Percentiles rank a stretch among this genome's conserved stretches.
Evolutionary conservation across 2,113 vertebrate genomes (phyloP).

Genomic region (Aspiorhynchus laticeps): DNA sequence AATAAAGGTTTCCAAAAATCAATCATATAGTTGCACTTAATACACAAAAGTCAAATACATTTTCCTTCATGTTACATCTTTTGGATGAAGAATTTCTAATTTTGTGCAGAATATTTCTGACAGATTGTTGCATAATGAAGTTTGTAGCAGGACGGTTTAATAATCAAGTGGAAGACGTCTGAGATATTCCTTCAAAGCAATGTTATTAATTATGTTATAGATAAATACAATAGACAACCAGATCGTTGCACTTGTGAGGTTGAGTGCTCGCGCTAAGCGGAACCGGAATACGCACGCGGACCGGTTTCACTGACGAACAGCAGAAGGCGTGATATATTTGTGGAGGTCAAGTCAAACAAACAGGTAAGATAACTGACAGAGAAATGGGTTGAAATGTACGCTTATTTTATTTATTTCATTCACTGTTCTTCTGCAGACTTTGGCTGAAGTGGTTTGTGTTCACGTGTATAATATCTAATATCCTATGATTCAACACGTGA

Average conservation of each 20-base stretch:
- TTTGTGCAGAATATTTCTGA: background rate
- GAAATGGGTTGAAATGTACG: background rate
- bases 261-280: background rate
- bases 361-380: background rate
- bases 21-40: background rate
- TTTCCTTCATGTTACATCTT: background rate
- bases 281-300: slow-evolving; percentile 12
- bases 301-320: background rate
- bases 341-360: slow-evolving; percentile 67
- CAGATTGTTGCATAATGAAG: background rate
- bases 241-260: no score
- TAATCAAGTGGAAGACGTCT: no score
- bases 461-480: background rate
- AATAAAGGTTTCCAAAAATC: slow-evolving; percentile 47
- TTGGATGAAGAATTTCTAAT: background rate
- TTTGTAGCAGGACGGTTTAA: no score
- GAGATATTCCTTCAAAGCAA: no score
- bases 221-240: no score
- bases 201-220: no score
- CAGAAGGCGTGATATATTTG: slow-evolving; percentile 50
- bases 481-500: background rate
- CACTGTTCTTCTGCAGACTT: background rate
- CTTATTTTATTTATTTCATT: background rate
- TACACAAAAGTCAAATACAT: background rate
- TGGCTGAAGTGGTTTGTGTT: background rate